These are phyloP conservation scores for Phrynocephalus guinanensis DNA, from an alignment of 2,797 vertebrate species.

Conservation along the genomic window DNA sequence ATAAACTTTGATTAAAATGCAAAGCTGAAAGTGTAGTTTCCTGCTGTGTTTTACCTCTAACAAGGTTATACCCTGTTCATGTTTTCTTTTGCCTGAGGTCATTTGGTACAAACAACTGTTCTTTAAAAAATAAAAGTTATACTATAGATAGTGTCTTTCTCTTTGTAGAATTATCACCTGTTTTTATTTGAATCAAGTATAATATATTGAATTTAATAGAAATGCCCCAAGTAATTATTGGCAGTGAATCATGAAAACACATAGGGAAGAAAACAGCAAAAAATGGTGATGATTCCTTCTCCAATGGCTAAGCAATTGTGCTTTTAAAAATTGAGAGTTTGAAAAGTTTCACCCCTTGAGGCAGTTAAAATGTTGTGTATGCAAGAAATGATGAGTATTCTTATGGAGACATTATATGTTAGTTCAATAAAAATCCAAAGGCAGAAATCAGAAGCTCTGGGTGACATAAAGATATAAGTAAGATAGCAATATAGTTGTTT, in stretches of 20 bases:
- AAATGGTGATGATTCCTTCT: slow-evolving; percentile 11
- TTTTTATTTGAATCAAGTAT: not conserved
- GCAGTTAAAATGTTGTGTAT: slow-evolving; percentile 52
- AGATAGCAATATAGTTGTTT: slow-evolving; percentile 69
- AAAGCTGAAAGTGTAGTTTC: slow-evolving; percentile 44
- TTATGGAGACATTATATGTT: slow-evolving; percentile 47
- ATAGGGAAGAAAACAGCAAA: slow-evolving; percentile 13
- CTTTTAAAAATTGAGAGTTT: not conserved
- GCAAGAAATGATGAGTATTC: slow-evolving; percentile 42
- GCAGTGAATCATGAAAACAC: slow-evolving; percentile 2
- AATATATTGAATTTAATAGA: slow-evolving; percentile 9
- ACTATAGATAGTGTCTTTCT: not conserved
- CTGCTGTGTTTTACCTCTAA: slow-evolving; percentile 32
- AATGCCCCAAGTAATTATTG: slow-evolving; percentile 18
- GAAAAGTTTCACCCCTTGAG: slow-evolving; percentile 3
- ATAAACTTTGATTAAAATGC: slow-evolving; percentile 56
- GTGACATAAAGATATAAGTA: slow-evolving; percentile 69
- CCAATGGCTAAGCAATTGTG: not conserved
- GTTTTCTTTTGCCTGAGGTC: not conserved
- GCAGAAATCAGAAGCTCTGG: slow-evolving; percentile 51
- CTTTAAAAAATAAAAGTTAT: slow-evolving; percentile 5
- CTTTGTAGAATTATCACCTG: not conserved
- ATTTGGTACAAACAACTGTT: slow-evolving; percentile 11
- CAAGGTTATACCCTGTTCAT: slow-evolving; percentile 8
- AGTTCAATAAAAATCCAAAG: slow-evolving; percentile 60